These are phyloP conservation scores for Dermatemys mawii DNA, from an alignment of 2,113 vertebrate species.

Conservation along the genomic window DNA sequence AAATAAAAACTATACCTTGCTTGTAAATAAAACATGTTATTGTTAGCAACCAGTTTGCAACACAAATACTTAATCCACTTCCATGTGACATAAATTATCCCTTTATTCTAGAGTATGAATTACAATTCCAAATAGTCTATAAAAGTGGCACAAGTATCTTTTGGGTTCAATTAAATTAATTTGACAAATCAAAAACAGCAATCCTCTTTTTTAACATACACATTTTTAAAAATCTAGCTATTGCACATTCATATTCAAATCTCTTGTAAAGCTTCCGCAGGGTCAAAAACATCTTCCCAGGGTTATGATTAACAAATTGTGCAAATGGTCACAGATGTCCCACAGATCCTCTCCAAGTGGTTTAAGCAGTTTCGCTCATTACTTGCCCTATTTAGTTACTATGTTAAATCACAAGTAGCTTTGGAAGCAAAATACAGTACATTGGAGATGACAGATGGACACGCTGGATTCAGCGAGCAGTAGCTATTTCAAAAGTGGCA, in stretches of 20 bases:
- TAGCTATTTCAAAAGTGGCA: conserved; percentile 40
- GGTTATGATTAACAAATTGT: conserved; percentile 41
- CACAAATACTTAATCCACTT: background rate
- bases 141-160: background rate
- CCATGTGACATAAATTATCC: background rate
- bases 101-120: background rate
- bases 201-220: background rate
- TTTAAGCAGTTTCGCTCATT: conserved; percentile 48
- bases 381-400: conserved; percentile 74
- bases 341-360: conserved; percentile 60
- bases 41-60: background rate
- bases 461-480: conserved; percentile 48
- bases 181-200: background rate
- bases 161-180: background rate
- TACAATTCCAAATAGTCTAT: background rate
- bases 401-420: conserved; percentile 55
- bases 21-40: conserved; percentile 29
- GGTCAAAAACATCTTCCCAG: background rate
- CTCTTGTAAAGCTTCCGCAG: background rate
- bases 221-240: background rate
- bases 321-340: conserved; percentile 74
- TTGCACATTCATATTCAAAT: background rate
- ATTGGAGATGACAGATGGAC: conserved; percentile 65
- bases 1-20: background rate
- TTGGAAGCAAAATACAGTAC: conserved; percentile 65